These are phyloP conservation scores for Tetragnatha montana DNA, from an alignment of 2,888 invertebrate species.

Conservation along the genomic window DNA sequence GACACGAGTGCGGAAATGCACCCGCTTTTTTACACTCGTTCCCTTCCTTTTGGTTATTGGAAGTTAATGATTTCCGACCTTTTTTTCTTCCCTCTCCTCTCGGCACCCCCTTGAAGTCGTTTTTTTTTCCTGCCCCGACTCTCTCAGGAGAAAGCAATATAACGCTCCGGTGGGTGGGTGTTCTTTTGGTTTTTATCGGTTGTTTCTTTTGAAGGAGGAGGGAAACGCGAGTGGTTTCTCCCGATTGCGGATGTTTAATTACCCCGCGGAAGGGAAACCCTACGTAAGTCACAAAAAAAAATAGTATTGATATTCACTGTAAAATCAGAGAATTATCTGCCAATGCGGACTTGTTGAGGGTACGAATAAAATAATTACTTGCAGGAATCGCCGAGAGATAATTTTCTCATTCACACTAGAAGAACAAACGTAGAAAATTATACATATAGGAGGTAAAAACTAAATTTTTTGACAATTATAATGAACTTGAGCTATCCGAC, in stretches of 20 bases:
- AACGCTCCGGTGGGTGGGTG: background rate
- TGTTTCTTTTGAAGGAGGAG: background rate
- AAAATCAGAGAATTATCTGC: too few species aligned
- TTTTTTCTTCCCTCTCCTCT: background rate
- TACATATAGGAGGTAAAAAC: too few species aligned
- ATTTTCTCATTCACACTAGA: too few species aligned
- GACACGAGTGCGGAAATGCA: constrained; percentile 36
- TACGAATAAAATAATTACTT: too few species aligned
- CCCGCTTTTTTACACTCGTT: constrained; percentile 4
- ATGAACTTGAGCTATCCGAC: too few species aligned
- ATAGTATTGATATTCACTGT: too few species aligned
- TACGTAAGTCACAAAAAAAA: too few species aligned
- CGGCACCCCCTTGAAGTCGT: background rate
- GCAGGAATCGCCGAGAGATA: too few species aligned
- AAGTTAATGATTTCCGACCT: constrained; percentile 54
- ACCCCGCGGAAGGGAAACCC: background rate
- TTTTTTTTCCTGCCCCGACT: background rate
- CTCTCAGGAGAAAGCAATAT: constrained; percentile 11
- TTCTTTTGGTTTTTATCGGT: background rate
- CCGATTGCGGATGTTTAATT: background rate
- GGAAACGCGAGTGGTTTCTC: background rate
- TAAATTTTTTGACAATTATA: too few species aligned
- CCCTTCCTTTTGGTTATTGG: constrained; percentile 5
- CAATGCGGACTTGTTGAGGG: too few species aligned
- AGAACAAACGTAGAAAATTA: too few species aligned